Evolutionary conservation across 2,113 vertebrate genomes (phyloP).

Genomic region (Nansenia antarctica): DNA sequence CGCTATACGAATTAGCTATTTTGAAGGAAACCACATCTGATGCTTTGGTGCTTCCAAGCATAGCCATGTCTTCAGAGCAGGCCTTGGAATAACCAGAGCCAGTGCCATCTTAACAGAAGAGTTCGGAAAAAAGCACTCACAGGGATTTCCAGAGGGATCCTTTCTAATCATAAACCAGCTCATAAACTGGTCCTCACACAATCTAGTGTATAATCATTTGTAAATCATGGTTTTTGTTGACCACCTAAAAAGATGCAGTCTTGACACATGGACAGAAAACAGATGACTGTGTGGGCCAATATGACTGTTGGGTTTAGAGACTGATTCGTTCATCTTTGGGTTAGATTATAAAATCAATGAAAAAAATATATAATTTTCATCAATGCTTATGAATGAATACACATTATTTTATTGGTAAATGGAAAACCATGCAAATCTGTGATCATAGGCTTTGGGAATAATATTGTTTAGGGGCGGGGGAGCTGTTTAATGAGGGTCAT

Average conservation of each 20-base stretch:
- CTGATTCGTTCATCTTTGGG: background rate
- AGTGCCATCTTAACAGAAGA: background rate
- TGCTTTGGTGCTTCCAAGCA: background rate
- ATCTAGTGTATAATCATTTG: background rate
- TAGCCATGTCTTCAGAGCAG: background rate
- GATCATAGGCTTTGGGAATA: background rate
- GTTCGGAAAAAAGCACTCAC: background rate
- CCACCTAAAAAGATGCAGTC: background rate
- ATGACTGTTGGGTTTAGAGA: background rate
- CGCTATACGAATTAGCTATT: background rate
- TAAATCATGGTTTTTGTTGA: background rate
- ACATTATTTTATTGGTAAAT: background rate
- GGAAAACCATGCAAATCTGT: background rate
- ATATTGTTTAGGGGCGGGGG: no score
- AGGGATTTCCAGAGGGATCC: background rate
- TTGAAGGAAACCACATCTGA: background rate
- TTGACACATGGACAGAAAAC: background rate
- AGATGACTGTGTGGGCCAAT: background rate
- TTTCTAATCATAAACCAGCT: background rate
- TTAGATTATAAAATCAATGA: background rate
- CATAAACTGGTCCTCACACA: background rate
- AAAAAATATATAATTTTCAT: background rate
- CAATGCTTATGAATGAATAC: background rate
- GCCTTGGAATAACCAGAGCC: background rate
- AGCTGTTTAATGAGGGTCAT: background rate